Base-by-base conservation (phyloP, 2,113 vertebrate species). In the Delphinapterus leucas region DNA sequence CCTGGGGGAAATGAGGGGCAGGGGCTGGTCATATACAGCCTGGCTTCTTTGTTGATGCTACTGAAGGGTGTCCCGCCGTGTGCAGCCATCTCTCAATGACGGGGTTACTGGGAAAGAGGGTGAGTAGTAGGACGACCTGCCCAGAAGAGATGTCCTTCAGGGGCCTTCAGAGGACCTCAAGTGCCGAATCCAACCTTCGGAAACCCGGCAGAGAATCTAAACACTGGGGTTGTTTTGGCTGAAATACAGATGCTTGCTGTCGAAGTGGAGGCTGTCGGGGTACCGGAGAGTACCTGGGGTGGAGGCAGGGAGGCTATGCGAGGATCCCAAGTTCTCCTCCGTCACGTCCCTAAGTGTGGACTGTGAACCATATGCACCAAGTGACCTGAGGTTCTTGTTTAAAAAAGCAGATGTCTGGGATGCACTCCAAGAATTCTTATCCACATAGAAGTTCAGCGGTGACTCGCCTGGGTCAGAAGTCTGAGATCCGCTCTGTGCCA, bases 391-490 rank as follows among this genome's bases (percentile, higher is more conserved):
- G 84, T 84, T 89, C 61, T 26, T 68, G 36, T 84, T 68, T 38
- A 12, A 87, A 82, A 90, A 85, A 67, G 20, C 20, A 23, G 47
- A 25, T 53, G 38, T 55, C 26, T 73, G 28, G n/a, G 8, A 47
- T 33, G 33, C 17, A 17, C 15, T 71, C 58, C 85, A 85, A 49
- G 73, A 90, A 93, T 60, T 93, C 85, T 82, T 12, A 93, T 20
- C 14, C 71, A 26, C 53, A 1, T 18, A 41, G 33, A 88, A 84
- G 10, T 55, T 93, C 25, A 21, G 23, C 38, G 81, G 70, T 74
- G 1, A 73, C 9, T 58, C 67, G 25, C 47, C 28, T 3, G 67
- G 65, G 17, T 49, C 13, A 44, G 71, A 93, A 33, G 68, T 31
- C 68, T 47, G 58, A 44, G n/a, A 41, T 15, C 21, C 1, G 15